These are phyloP conservation scores for Solea solea DNA, from an alignment of 2,113 vertebrate species.

Conservation along the genomic window DNA sequence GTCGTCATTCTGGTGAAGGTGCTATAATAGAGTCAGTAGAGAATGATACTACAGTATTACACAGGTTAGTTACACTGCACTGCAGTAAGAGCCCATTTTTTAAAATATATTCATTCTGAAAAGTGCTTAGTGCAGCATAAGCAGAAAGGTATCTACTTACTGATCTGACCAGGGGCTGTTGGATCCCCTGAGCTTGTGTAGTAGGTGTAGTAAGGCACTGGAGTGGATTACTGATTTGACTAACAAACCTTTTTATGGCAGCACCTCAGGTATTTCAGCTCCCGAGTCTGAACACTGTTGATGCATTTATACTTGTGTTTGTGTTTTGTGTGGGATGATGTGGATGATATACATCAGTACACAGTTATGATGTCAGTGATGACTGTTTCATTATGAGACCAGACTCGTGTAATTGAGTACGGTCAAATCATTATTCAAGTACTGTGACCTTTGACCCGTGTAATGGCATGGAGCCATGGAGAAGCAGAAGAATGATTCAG, in stretches of 20 bases:
- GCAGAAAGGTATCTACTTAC: constrained; percentile 49
- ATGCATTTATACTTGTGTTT: background rate
- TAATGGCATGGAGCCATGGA: background rate
- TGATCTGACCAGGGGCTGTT: constrained; percentile 46
- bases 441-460: constrained; percentile 8
- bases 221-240: constrained; percentile 47
- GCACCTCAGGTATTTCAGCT: constrained; percentile 36
- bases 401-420: background rate
- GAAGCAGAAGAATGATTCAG: background rate
- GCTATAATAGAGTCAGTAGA: too few species aligned
- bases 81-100: too few species aligned
- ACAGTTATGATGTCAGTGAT: constrained; percentile 8
- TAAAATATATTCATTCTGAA: too few species aligned
- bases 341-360: constrained; percentile 26
- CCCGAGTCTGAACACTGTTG: background rate
- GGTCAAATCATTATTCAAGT: background rate
- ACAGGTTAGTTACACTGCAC: too few species aligned
- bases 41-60: too few species aligned
- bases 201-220: constrained; percentile 24
- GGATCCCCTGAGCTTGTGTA: constrained; percentile 27
- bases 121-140: constrained; percentile 19
- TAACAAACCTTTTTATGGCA: constrained; percentile 33
- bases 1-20: too few species aligned
- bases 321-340: constrained; percentile 26
- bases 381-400: too few species aligned